A percentile compares a stretch with the other conserved stretches of the same genome.
phyloP scores from a whole-genome alignment of 2,888 invertebrate species.

The Tenthredo distinguenda region DNA sequence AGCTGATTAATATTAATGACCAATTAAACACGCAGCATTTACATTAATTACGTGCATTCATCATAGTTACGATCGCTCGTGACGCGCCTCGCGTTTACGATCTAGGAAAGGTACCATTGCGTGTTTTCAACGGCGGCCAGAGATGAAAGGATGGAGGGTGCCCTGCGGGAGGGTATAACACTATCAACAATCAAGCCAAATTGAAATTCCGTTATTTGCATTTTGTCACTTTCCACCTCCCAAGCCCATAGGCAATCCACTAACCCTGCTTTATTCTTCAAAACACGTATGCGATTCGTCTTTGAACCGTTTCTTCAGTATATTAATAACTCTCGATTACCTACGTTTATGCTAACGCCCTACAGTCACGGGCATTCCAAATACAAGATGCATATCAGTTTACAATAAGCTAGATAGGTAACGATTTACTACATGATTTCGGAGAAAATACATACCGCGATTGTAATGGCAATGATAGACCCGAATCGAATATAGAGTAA shows the following conservation, averaged over 20 bases:
- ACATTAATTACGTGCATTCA: constrained; percentile 55
- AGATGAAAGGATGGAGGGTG: constrained; percentile 44
- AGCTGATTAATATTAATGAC: constrained; percentile 56
- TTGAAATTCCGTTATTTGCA: constrained; percentile 43
- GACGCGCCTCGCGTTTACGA: constrained; percentile 52
- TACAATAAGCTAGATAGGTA: not conserved
- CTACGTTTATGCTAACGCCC: not conserved
- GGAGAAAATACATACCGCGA: not conserved
- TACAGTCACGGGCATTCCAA: not conserved
- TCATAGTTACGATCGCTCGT: constrained; percentile 55
- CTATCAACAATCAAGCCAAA: constrained; percentile 40
- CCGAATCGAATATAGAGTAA: not conserved
- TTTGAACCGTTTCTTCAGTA: not conserved
- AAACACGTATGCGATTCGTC: not conserved
- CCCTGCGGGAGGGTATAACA: not conserved
- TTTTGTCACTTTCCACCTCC: constrained; percentile 5
- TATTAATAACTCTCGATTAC: not conserved
- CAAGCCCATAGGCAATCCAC: not conserved
- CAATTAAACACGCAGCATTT: constrained; percentile 56
- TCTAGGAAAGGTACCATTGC: constrained; percentile 33
- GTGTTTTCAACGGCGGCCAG: constrained; percentile 35
- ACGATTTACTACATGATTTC: not conserved
- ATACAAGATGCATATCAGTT: not conserved
- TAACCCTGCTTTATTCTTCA: not conserved
- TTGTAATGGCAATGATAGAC: not conserved